Evolutionary conservation across 2,113 vertebrate species (phyloP), one percentile per base, ranked within the genome.

Genomic region (Neotoma lepida): DNA sequence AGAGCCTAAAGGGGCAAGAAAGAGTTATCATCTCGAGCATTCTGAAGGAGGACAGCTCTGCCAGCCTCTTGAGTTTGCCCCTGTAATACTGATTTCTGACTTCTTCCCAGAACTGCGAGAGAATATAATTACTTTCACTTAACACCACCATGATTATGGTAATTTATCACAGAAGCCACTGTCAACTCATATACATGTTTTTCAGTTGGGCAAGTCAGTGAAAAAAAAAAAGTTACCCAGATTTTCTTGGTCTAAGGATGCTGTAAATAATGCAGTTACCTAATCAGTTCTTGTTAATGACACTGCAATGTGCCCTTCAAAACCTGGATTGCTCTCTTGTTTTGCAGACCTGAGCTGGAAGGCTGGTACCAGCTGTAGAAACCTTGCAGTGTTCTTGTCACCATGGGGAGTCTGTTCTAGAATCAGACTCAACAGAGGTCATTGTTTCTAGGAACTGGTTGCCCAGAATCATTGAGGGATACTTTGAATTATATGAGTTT

Each of bases 1-100:
- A 9, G 18, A 22, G 28, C 35, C 24, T 56, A 17, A 35, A 13
- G 0, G 9, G 41, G 18, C 4, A 20, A 64, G 49, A 51, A 9
- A 6, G 6, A 18, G 2, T 15, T 84, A 56, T 76, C 4, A 3
- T 44, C 56, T 70, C 4, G 46, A n/a, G 41, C 13, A 24, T 41
- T 10, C 33, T 1, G 1, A 76, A 39, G 26, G 28, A 54, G 1
- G 0, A 0, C 35, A 33, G 26, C n/a, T 81, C 41, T 74, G 10
- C 18, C 0, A 1, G 41, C 0, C 18, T 28, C 46, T 22, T 13
- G 24, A 54, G 6, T 66, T 88, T n/a, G 13, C 8, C n/a, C 9
- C 39, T 58, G 0, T n/a, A 26, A 35, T 66, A 33, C 17, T 35
- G 24, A 54, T 68, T 94, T 88, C 39, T 78, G 70, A 66, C 12